These are phyloP conservation scores for Istiophorus platypterus DNA, from an alignment of 2,113 vertebrate genomes.

Conservation along the genomic window DNA sequence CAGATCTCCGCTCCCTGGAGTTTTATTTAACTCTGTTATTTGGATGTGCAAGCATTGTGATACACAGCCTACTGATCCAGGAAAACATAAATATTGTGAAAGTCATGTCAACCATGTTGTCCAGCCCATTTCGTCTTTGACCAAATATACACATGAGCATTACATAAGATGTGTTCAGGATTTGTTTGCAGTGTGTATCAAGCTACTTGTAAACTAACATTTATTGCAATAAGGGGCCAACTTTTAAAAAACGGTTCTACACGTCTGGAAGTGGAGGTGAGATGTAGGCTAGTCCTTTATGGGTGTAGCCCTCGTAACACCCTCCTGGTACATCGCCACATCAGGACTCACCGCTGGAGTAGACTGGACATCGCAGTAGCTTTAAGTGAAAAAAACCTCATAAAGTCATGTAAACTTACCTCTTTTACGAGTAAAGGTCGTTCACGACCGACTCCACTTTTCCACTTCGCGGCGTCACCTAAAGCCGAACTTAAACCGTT, in stretches of 20 bases:
- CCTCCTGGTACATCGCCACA: slow-evolving; percentile 22
- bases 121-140: background rate
- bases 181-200: background rate
- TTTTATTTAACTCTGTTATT: background rate
- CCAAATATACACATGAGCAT: too few species aligned
- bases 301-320: slow-evolving; percentile 62
- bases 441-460: slow-evolving; percentile 16
- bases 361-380: background rate
- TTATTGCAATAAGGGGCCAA: background rate
- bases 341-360: slow-evolving; percentile 8
- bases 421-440: background rate
- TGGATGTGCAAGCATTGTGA: background rate
- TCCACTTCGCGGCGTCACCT: slow-evolving; percentile 33
- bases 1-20: background rate
- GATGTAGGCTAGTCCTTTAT: slow-evolving; percentile 24
- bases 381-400: background rate
- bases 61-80: background rate
- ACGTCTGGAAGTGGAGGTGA: slow-evolving; percentile 5
- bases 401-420: slow-evolving; percentile 48
- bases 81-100: background rate
- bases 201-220: background rate
- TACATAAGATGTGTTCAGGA: background rate
- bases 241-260: background rate
- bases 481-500: slow-evolving; percentile 47
- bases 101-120: background rate